Evolutionary conservation across 2,888 invertebrate genomes (phyloP).

Genomic region (Lepeophtheirus nordmannii): DNA sequence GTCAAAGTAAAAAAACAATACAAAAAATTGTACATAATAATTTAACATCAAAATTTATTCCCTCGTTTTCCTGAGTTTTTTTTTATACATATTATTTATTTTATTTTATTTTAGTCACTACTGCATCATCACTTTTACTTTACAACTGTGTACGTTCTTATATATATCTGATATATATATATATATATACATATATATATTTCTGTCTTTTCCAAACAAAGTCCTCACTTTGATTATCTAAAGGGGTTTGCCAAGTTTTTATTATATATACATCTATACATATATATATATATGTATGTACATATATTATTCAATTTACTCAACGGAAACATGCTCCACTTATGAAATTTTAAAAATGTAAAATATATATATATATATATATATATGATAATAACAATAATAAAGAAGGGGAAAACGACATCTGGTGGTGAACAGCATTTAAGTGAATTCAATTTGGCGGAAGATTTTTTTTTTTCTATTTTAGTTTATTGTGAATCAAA

Average conservation of each 20-base stretch:
- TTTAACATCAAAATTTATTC: too few species aligned
- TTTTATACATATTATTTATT: too few species aligned
- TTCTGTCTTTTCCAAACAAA: background rate
- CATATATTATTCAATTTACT: background rate
- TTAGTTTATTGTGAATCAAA: constrained; percentile 6
- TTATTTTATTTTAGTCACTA: too few species aligned
- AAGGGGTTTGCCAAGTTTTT: background rate
- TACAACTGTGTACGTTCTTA: too few species aligned
- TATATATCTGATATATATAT: too few species aligned
- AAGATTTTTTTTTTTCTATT: background rate
- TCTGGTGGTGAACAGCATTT: too few species aligned
- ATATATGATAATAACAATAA: background rate
- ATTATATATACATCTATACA: background rate
- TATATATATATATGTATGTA: background rate
- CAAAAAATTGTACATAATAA: too few species aligned
- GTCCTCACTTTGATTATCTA: constrained; percentile 4
- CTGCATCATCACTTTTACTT: too few species aligned
- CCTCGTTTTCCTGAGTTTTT: too few species aligned
- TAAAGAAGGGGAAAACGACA: background rate
- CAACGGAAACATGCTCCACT: background rate
- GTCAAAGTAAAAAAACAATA: too few species aligned
- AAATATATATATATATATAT: background rate
- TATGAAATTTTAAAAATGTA: constrained; percentile 3
- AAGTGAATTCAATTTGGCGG: constrained; percentile 1
- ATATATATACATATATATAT: background rate